Base-by-base conservation (phyloP, 2,888 invertebrate species). In the Eudemis profundana region DNA sequence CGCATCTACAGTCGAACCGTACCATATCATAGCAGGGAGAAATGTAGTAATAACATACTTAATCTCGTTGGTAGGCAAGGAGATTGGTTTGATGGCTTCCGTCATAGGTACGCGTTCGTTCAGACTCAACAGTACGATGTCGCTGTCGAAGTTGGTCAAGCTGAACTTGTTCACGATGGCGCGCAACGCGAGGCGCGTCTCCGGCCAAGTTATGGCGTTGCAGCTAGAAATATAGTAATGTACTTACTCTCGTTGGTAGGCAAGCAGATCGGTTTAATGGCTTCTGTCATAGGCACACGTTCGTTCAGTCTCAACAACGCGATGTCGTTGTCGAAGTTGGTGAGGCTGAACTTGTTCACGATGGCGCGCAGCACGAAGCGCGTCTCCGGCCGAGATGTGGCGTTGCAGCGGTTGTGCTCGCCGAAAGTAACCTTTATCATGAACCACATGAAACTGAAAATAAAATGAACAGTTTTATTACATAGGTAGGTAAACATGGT, bases 351-450 rank as follows among this genome's bases (percentile, higher is more conserved):
- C 75, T 96, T 95, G 71, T 96, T 96, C 7, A 95, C 93, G 61
- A 96, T 94, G 50, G 96, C 96, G 56, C 97, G 92, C 27, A 96
- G 84, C 46, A 97, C 96, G 82, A 96, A 96, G 72, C 97, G 93
- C 0, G 96, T 95, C 85, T 97, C 97, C 0, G 96, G 95, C 51
- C 95, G 93, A 49, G 86, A 87, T 44, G 95, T 95, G 57, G 95
- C 94, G 75, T 95, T 94, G 86, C 97, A 97, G 49, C 96, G 94
- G 86, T 97, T 95, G 83, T 97, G 97, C 83, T 97, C 97, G 0
- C 97, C 97, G 75, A 97, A 96, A 12, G 97, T 96, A 70, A 97
- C 96, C 86, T 96, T 96, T 83, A 97, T 96, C 96, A 97, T 96
- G 88, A 97, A 97, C 97, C 97, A 97, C 96, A 97, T 96, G 85